Evolutionary conservation across 2,888 invertebrate genomes (phyloP), one percentile per base, ranked within the genome.

Genomic region (Agriopis marginaria): DNA sequence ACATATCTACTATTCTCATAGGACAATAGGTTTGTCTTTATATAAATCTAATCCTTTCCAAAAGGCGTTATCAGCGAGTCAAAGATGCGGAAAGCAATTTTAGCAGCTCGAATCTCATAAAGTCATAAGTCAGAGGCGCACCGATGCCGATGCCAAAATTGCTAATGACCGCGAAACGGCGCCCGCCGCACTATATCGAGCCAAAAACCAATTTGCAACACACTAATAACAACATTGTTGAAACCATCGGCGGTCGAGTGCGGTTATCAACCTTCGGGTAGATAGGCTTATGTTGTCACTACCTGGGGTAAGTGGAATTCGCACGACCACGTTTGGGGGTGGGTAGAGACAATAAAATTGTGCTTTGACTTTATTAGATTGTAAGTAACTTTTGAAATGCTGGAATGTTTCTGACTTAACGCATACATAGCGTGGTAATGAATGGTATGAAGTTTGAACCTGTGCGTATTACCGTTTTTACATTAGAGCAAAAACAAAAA

Each of bases 151-250:
- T 91, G 93, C 93, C 93, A 93, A 93, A 92, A 92, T 87, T 89
- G 92, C 88, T 93, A 92, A 93, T 92, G 92, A 91, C 89, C 90
- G 89, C 88, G 89, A 86, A 81, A 86, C 82, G 82, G 84, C 83
- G 85, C 84, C 87, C 86, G 89, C 88, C 86, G 84, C 85, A 82
- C 85, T 83, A 83, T 85, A 87, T 89, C 86, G 90, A 88, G 92
- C 92, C 92, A 92, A 92, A 91, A 93, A 92, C 89, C 91, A 92
- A 93, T 93, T 92, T 92, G 88, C 87, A 83, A 84, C 84, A 84
- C 83, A 87, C 87, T 89, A 88, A 91, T 89, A 89, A 89, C 86
- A 87, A 82, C 78, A 82, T 82, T 83, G 85, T 87, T 85, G 79
- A 80, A 82, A 81, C 84, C 78, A 81, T 79, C 78, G 71, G 77